A percentile compares a stretch with the other conserved stretches of the same genome.
Conservation (phyloP, 2,888 invertebrate genomes). For the Drepana falcataria region DNA sequence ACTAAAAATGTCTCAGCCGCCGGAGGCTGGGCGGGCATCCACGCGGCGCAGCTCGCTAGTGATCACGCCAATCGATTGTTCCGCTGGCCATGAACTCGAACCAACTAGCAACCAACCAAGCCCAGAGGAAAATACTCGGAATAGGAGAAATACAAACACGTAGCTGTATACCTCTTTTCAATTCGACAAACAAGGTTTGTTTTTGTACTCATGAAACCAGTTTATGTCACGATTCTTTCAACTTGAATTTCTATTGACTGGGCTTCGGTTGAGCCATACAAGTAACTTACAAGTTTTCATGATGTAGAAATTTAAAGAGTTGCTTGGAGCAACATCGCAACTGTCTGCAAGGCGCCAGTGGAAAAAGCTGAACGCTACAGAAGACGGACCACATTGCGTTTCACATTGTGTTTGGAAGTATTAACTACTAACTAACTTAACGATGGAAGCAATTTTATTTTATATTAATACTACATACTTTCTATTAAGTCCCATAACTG, state of each 20-base stretch:
- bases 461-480: not conserved
- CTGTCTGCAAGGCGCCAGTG: constrained; percentile 38
- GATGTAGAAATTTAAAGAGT: constrained; percentile 50
- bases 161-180: constrained; percentile 15
- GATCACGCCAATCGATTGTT: constrained; percentile 64
- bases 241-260: constrained; percentile 15
- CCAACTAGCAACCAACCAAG: constrained; percentile 34
- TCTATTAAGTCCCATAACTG: too few species aligned
- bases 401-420: constrained; percentile 63
- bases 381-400: constrained; percentile 54
- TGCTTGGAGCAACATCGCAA: constrained; percentile 29
- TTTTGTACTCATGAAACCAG: constrained; percentile 13
- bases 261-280: constrained; percentile 5
- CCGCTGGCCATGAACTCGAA: constrained; percentile 63
- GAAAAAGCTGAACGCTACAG: constrained; percentile 55
- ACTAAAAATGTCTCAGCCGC: constrained; percentile 30
- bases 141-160: constrained; percentile 40
- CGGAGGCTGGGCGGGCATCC: constrained; percentile 7
- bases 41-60: constrained; percentile 23
- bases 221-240: constrained; percentile 18
- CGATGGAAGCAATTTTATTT: too few species aligned
- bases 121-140: constrained; percentile 40
- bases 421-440: too few species aligned
- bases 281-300: constrained; percentile 50
- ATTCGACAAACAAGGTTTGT: constrained; percentile 20